Evolutionary conservation across 1,140 invertebrate species (phyloP).

Genomic region (Ceratina australensis): DNA sequence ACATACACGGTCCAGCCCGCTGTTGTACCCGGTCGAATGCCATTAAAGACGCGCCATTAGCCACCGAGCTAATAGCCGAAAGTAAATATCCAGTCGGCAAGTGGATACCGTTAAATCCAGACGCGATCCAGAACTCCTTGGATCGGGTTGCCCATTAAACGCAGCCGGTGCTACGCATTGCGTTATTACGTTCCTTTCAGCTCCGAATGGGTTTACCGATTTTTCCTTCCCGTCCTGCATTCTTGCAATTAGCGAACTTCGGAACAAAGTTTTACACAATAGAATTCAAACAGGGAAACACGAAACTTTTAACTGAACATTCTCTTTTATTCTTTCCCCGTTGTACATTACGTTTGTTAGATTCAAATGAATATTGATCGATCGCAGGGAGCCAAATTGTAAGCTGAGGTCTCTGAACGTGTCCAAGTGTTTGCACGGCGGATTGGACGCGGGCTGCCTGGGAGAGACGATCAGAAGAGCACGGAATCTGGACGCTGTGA

Average conservation of each 20-base stretch:
- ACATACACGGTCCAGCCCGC: conserved; percentile 43
- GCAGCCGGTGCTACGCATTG: conserved; percentile 20
- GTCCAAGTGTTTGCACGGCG: conserved; percentile 78
- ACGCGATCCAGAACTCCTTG: conserved; percentile 45
- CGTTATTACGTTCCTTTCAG: neutral
- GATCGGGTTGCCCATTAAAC: conserved; percentile 47
- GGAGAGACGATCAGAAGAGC: conserved; percentile 80
- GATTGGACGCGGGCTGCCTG: conserved; percentile 80
- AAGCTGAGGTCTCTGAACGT: conserved; percentile 80
- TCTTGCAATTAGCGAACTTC: too few relatives aligned
- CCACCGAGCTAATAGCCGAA: conserved; percentile 46
- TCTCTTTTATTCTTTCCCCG: too few relatives aligned
- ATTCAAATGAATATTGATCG: conserved; percentile 28
- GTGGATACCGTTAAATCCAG: conserved; percentile 57
- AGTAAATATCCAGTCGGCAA: conserved; percentile 49
- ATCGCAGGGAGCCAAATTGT: conserved; percentile 74
- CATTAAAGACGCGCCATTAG: conserved; percentile 58
- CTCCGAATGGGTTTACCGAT: too few relatives aligned
- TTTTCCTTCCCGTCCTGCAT: too few relatives aligned
- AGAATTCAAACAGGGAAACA: too few relatives aligned
- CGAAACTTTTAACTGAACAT: too few relatives aligned
- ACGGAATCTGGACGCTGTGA: conserved; percentile 78
- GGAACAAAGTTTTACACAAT: too few relatives aligned
- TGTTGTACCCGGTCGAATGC: conserved; percentile 44
- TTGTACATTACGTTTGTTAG: too few relatives aligned